phyloP scores from a whole-genome alignment of 2,888 invertebrate genomes.

The Oscheius sp. region DNA sequence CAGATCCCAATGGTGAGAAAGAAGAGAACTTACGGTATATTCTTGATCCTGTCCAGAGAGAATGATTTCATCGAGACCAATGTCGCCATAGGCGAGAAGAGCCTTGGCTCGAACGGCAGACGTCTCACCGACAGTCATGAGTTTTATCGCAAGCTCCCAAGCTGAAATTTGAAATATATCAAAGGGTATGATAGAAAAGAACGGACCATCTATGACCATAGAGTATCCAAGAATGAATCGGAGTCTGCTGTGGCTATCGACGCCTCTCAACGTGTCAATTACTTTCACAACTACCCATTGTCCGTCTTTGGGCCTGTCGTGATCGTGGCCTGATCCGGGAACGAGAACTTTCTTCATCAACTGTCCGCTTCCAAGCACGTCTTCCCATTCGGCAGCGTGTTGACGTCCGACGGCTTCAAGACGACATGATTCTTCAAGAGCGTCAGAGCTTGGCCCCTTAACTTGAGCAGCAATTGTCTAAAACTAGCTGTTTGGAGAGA shows the following conservation, averaged over 20 bases:
- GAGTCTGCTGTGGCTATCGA: slow-evolving; percentile 39
- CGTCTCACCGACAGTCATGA: slow-evolving; percentile 48
- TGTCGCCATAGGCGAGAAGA: slow-evolving; percentile 45
- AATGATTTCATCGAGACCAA: slow-evolving; percentile 38
- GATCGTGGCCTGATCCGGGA: slow-evolving; percentile 23
- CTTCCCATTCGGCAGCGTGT: slow-evolving; percentile 42
- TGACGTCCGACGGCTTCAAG: slow-evolving; percentile 36
- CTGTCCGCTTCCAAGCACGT: slow-evolving; percentile 45
- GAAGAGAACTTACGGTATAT: slow-evolving; percentile 40
- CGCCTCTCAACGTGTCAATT: slow-evolving; percentile 35
- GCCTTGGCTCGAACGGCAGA: slow-evolving; percentile 38
- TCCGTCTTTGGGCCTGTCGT: slow-evolving; percentile 40
- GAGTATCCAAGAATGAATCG: slow-evolving; percentile 43
- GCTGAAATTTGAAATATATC: slow-evolving; percentile 39
- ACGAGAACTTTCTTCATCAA: slow-evolving; percentile 38
- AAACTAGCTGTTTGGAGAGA: not conserved
- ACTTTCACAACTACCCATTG: slow-evolving; percentile 45
- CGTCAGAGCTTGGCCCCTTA: slow-evolving; percentile 46
- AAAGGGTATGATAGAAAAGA: not conserved
- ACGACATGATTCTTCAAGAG: slow-evolving; percentile 44
- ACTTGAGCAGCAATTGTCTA: slow-evolving; percentile 44
- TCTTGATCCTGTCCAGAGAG: slow-evolving; percentile 40
- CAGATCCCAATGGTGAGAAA: not conserved
- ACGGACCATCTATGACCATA: slow-evolving; percentile 52
- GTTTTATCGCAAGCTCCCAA: slow-evolving; percentile 48